Percentiles rank a stretch among this genome's conserved stretches.
Evolutionary conservation across 53 echinoderm and acorn worm genomes (phyloP).

Genomic region (Holothuria scabra): DNA sequence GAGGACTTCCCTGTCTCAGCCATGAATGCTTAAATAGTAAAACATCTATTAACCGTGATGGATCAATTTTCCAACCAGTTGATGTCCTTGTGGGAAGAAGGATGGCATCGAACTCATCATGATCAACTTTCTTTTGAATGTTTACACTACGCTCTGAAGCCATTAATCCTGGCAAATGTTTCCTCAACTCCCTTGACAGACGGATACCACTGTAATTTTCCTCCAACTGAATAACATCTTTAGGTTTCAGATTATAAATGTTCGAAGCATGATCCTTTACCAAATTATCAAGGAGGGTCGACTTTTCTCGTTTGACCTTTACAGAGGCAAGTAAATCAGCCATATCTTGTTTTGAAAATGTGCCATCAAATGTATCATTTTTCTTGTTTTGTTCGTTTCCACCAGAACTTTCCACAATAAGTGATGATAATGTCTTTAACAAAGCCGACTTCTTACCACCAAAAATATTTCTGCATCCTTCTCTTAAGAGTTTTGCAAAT

Average conservation of each 20-base stretch:
- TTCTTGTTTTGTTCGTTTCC: too few relatives aligned
- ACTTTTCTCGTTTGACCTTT: too few relatives aligned
- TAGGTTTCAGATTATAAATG: not conserved
- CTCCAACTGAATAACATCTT: not conserved
- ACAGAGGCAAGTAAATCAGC: too few relatives aligned
- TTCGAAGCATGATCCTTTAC: too few relatives aligned
- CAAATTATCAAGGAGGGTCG: too few relatives aligned
- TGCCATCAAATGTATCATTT: constrained; percentile 13
- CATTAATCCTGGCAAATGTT: constrained; percentile 14
- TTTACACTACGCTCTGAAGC: not conserved
- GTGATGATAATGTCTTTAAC: not conserved
- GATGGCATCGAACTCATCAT: not conserved
- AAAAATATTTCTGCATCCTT: constrained; percentile 9
- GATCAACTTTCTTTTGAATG: not conserved
- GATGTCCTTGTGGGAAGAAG: not conserved
- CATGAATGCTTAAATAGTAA: constrained; percentile 3
- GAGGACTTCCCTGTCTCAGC: constrained; percentile 1
- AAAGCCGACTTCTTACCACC: constrained; percentile 14
- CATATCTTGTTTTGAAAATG: constrained; percentile 12
- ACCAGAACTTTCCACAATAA: not conserved
- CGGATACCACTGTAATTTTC: constrained; percentile 5
- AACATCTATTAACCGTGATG: constrained; percentile 1
- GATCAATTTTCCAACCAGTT: constrained; percentile 16
- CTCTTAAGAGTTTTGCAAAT: not conserved
- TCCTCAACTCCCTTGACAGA: not conserved